phyloP scores from a whole-genome alignment of 2,888 invertebrate species.

The Trachelus troglodyta region DNA sequence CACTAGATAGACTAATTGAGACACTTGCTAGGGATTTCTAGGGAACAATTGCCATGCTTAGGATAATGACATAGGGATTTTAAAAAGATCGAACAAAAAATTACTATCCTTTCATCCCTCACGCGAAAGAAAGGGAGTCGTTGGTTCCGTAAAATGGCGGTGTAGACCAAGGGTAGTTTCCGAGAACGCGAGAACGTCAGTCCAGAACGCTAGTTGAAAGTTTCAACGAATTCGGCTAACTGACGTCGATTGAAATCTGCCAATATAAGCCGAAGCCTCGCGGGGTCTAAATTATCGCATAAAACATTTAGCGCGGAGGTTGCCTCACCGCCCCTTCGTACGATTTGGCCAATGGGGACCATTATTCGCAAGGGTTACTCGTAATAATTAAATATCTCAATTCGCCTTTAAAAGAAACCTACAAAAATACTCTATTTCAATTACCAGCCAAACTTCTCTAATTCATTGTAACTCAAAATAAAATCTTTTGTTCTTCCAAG shows the following conservation, averaged over 20 bases:
- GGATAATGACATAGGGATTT: neutral
- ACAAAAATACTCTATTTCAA: neutral
- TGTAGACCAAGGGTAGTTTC: neutral
- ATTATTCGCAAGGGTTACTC: neutral
- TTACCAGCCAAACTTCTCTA: neutral
- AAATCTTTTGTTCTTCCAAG: neutral
- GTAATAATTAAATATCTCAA: neutral
- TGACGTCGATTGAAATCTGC: constrained; percentile 32
- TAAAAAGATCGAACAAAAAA: neutral
- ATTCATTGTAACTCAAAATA: neutral
- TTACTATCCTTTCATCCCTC: neutral
- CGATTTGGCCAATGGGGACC: neutral
- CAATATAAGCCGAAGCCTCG: constrained; percentile 25
- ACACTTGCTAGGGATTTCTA: neutral
- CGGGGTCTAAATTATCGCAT: neutral
- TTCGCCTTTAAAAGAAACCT: neutral
- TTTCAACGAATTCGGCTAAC: constrained; percentile 11
- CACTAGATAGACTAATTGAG: neutral
- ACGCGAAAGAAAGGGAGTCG: neutral
- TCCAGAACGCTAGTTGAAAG: neutral
- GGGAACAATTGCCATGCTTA: neutral
- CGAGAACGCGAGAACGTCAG: neutral
- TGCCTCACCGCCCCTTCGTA: neutral
- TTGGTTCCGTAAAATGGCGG: neutral
- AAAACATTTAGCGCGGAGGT: neutral